phyloP scores from a whole-genome alignment of 2,113 vertebrate species.

The Mustelus asterias region DNA sequence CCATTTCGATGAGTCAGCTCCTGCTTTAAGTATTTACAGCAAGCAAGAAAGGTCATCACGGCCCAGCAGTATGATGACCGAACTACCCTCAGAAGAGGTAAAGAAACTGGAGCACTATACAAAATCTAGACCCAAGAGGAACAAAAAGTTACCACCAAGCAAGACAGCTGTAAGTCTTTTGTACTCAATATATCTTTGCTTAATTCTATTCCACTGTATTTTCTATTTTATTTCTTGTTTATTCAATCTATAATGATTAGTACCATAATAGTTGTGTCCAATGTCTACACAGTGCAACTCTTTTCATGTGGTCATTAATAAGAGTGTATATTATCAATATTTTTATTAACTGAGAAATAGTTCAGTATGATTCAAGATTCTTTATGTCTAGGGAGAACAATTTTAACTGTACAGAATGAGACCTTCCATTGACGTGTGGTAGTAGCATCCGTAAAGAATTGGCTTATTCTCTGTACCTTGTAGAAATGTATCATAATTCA shows the following conservation, averaged over 20 bases:
- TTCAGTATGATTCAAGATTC: neutral
- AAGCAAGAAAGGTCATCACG: conserved; percentile 61
- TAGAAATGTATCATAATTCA: neutral
- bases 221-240: neutral
- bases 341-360: neutral
- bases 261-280: neutral
- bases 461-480: neutral
- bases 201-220: too few relatives aligned
- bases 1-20: conserved; percentile 71
- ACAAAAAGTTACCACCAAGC: conserved; percentile 81
- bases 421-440: neutral
- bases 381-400: neutral
- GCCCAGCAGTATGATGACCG: conserved; percentile 65
- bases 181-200: neutral
- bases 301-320: neutral
- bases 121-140: conserved; percentile 82
- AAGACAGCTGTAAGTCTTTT: conserved; percentile 75
- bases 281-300: neutral
- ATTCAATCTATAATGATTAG: neutral
- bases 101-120: conserved; percentile 93
- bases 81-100: conserved; percentile 86
- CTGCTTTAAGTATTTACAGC: conserved; percentile 43
- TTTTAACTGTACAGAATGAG: neutral
- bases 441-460: neutral
- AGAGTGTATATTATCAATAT: neutral